Conservation (phyloP, 2,113 vertebrate genomes). For the Scopus umbretta region DNA sequence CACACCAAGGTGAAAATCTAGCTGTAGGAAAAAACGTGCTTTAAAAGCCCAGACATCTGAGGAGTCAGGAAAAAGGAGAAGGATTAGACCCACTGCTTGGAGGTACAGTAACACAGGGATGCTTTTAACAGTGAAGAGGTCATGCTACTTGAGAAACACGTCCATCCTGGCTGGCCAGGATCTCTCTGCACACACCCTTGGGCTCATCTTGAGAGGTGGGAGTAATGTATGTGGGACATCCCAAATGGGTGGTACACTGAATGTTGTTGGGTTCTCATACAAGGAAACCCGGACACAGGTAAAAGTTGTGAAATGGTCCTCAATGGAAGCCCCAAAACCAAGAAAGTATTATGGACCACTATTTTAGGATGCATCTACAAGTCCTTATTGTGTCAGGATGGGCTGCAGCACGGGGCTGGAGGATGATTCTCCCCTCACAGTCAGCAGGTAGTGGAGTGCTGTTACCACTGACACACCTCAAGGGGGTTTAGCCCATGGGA, state of each 20-base stretch:
- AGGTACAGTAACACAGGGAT: background rate
- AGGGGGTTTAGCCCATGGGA: background rate
- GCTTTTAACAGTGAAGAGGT: background rate
- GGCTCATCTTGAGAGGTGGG: background rate
- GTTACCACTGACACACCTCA: background rate
- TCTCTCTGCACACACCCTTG: background rate
- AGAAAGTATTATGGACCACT: background rate
- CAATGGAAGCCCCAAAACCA: background rate
- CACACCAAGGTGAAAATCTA: background rate
- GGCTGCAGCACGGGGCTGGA: background rate
- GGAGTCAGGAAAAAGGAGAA: background rate
- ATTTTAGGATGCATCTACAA: background rate
- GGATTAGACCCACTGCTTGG: background rate
- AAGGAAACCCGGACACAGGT: background rate
- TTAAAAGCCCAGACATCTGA: background rate
- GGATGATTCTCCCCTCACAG: background rate
- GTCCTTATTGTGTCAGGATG: background rate
- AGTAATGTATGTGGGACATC: background rate
- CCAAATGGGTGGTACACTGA: background rate
- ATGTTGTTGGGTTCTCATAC: background rate
- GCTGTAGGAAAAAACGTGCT: background rate
- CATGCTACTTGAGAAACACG: background rate
- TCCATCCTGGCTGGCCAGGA: background rate
- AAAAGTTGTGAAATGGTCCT: background rate
- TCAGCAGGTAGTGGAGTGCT: background rate